A percentile compares a stretch with the other conserved stretches of the same genome.
Evolutionary conservation across 2,113 vertebrate genomes (phyloP).

Genomic region (Anguilla rostrata): DNA sequence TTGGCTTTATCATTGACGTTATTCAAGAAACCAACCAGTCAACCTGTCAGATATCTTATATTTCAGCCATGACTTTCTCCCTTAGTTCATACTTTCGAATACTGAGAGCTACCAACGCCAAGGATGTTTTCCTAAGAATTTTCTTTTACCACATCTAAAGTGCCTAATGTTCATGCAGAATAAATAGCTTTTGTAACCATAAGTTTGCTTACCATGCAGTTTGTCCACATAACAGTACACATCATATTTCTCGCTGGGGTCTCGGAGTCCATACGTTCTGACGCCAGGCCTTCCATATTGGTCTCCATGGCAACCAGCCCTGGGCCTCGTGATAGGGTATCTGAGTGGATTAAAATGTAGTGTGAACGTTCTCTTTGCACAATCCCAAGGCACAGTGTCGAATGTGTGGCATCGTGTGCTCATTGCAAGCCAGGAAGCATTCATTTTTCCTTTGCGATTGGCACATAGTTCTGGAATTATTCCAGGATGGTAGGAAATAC

Average conservation of each 20-base stretch:
- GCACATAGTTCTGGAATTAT: not conserved
- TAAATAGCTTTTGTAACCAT: not conserved
- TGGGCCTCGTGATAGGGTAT: conserved; percentile 84
- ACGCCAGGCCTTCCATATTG: conserved; percentile 82
- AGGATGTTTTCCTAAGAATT: not conserved
- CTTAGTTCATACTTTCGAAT: not conserved
- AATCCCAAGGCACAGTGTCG: not conserved
- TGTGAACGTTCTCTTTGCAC: too few species aligned
- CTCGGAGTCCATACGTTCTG: conserved; percentile 82
- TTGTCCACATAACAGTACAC: conserved; percentile 88
- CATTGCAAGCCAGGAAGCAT: not conserved
- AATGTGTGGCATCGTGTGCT: not conserved
- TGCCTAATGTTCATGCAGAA: not conserved
- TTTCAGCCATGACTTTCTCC: not conserved
- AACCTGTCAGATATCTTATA: not conserved
- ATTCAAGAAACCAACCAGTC: not conserved
- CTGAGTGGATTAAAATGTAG: conserved; percentile 57
- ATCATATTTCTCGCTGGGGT: conserved; percentile 82
- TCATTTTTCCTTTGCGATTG: not conserved
- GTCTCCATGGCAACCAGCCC: conserved; percentile 84
- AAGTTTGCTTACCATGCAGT: conserved; percentile 76
- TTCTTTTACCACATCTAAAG: not conserved
- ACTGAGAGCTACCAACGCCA: not conserved
- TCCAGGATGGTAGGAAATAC: not conserved
- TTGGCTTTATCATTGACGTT: not conserved